Percentiles rank a stretch among this genome's conserved stretches.
Conservation (phyloP, 2,797 vertebrate species). For the Cryptoblepharus egeriae region DNA sequence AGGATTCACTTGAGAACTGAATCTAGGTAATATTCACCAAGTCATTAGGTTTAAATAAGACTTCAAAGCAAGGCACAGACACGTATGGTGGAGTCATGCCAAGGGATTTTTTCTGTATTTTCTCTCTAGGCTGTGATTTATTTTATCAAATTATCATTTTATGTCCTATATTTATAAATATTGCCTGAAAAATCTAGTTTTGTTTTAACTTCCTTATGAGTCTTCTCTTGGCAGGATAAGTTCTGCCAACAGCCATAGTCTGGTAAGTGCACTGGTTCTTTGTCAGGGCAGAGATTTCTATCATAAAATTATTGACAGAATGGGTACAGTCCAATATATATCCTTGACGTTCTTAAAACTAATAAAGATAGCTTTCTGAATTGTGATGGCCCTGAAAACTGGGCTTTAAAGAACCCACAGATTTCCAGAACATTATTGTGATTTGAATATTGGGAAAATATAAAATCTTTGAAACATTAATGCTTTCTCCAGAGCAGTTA, state of each 20-base stretch:
- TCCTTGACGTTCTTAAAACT: background rate
- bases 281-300: background rate
- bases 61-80: background rate
- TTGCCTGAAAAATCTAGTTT: background rate
- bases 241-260: background rate
- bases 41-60: background rate
- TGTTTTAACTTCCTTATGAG: background rate
- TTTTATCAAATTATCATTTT: too few species aligned
- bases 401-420: too few species aligned
- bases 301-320: constrained; percentile 1
- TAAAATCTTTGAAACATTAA: background rate
- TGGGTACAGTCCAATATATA: background rate
- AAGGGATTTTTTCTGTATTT: background rate
- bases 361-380: background rate
- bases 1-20: background rate
- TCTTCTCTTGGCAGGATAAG: background rate
- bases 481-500: background rate
- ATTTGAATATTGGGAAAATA: background rate
- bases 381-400: background rate
- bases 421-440: background rate
- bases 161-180: too few species aligned
- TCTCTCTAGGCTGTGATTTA: background rate
- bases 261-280: too few species aligned
- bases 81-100: background rate
- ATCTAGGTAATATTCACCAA: background rate